phyloP scores from a whole-genome alignment of 2,113 vertebrate species.

The Trematomus loennbergii region DNA sequence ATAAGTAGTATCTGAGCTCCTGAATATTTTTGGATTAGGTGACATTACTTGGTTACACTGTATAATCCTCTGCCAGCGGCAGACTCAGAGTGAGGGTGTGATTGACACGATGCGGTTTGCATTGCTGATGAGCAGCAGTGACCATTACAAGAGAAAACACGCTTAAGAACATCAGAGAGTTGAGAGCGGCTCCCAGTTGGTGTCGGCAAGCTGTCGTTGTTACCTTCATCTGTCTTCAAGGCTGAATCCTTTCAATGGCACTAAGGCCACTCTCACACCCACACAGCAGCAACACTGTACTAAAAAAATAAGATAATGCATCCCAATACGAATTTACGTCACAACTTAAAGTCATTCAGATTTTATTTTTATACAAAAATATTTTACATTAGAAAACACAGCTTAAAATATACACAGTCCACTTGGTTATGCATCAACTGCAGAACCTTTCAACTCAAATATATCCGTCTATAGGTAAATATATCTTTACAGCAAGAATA shows the following conservation, averaged over 20 bases:
- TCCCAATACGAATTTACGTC: background rate
- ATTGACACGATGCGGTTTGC: slow-evolving; percentile 24
- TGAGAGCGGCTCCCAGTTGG: slow-evolving; percentile 39
- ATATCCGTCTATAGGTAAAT: slow-evolving; percentile 81
- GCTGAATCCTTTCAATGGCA: slow-evolving; percentile 18
- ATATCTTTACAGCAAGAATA: slow-evolving; percentile 74
- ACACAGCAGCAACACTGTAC: slow-evolving; percentile 4
- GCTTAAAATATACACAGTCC: slow-evolving; percentile 78
- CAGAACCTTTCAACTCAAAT: slow-evolving; percentile 75
- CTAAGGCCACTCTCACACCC: slow-evolving; percentile 10
- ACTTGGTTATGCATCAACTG: slow-evolving; percentile 66
- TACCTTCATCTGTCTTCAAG: slow-evolving; percentile 44
- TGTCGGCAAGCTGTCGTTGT: slow-evolving; percentile 42
- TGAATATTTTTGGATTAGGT: slow-evolving; percentile 26
- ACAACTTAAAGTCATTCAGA: slow-evolving; percentile 34
- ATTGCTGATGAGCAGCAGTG: slow-evolving; percentile 44
- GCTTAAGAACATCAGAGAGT: slow-evolving; percentile 31
- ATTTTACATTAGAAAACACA: slow-evolving; percentile 84
- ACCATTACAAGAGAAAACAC: slow-evolving; percentile 38
- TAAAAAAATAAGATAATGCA: background rate
- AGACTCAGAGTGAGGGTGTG: background rate
- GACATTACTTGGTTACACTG: background rate
- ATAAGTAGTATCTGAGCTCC: slow-evolving; percentile 19
- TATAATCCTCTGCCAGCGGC: slow-evolving; percentile 23
- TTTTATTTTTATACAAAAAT: slow-evolving; percentile 85